phyloP scores from a whole-genome alignment of 2,113 vertebrate species.

The Excalfactoria chinensis region DNA sequence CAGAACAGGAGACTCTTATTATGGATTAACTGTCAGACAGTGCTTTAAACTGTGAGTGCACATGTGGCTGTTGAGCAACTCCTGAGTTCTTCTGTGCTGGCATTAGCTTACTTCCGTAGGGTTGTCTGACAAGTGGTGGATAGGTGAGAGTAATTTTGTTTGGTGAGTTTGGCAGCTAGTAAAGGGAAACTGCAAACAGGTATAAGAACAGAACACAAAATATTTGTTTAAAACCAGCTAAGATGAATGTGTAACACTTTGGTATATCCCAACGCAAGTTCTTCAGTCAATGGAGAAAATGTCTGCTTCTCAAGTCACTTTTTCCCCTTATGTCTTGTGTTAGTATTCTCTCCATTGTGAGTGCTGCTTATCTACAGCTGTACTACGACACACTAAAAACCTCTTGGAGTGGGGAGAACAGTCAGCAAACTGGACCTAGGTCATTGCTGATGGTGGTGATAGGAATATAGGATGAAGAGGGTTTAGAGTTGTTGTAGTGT shows the following conservation, averaged over 20 bases:
- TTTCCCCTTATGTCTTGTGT: not conserved
- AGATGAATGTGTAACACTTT: not conserved
- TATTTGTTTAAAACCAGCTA: not conserved
- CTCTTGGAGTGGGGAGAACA: not conserved
- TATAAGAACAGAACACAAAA: not conserved
- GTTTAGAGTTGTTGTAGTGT: not conserved
- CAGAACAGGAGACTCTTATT: not conserved
- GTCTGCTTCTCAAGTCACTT: not conserved
- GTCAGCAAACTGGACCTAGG: not conserved
- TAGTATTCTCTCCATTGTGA: not conserved
- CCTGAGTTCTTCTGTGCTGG: not conserved
- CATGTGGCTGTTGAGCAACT: not conserved
- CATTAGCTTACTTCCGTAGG: not conserved
- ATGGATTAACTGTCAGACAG: not conserved
- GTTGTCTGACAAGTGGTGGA: not conserved
- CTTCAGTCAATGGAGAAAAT: fast-evolving
- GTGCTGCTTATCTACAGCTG: not conserved
- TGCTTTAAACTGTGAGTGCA: not conserved
- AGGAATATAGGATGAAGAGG: not conserved
- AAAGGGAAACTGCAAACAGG: not conserved
- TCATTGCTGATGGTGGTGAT: not conserved
- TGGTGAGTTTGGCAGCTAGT: not conserved
- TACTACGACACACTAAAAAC: not conserved
- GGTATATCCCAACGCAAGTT: not conserved
- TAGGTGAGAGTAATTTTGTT: not conserved